phyloP scores from a whole-genome alignment of 2,113 vertebrate species.

The Antigone vipio region DNA sequence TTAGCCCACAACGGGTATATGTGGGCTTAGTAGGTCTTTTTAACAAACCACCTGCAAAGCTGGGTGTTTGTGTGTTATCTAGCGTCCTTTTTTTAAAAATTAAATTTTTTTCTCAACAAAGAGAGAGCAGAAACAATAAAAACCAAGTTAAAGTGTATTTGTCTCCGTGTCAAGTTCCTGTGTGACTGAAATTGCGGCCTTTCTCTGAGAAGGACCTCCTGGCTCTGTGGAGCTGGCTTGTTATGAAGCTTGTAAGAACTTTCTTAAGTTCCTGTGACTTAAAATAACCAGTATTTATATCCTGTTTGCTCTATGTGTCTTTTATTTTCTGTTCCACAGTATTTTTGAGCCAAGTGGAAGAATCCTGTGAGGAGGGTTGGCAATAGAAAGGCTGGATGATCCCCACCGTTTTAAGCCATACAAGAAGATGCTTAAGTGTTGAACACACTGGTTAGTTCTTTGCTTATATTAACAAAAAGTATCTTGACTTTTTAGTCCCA shows the following conservation, averaged over 20 bases:
- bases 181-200: neutral
- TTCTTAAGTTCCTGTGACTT: neutral
- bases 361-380: neutral
- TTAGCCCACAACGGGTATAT: neutral
- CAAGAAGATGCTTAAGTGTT: neutral
- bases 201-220: neutral
- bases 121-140: neutral
- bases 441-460: neutral
- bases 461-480: neutral
- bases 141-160: neutral
- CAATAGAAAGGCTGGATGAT: neutral
- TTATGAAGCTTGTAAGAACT: neutral
- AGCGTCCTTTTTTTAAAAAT: neutral
- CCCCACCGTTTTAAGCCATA: neutral
- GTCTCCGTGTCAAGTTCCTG: neutral
- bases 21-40: rapidly evolving
- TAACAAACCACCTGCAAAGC: neutral
- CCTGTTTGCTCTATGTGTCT: neutral
- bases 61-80: rapidly evolving
- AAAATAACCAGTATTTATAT: neutral
- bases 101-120: neutral
- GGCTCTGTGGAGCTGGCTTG: neutral
- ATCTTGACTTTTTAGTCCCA: neutral
- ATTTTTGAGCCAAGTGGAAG: neutral
- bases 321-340: neutral